Conservation (phyloP, 2,113 vertebrate species). For the Zapus hudsonius region DNA sequence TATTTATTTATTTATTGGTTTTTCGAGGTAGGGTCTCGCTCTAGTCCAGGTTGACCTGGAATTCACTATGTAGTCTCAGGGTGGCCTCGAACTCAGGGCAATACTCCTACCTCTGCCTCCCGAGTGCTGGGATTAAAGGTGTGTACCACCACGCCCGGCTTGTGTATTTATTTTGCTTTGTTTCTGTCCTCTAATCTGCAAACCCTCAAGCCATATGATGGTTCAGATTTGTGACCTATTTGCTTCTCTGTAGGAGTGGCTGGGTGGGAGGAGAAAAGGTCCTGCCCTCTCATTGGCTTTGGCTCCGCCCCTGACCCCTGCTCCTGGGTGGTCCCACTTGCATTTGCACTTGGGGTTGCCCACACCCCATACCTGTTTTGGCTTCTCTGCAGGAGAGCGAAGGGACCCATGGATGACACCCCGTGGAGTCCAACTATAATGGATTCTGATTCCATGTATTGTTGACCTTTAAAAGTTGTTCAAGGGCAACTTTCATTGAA, state of each 20-base stretch:
- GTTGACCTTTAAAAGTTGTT: constrained; percentile 43
- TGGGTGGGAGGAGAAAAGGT: neutral
- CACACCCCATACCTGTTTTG: neutral
- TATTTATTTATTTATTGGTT: too few species aligned
- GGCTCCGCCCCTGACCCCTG: neutral
- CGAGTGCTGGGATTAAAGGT: too few species aligned
- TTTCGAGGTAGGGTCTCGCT: too few species aligned
- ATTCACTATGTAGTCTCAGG: too few species aligned
- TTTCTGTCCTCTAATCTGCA: neutral
- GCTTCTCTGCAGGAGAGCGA: neutral
- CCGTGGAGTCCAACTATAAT: neutral
- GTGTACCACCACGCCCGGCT: too few species aligned
- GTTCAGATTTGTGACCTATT: neutral
- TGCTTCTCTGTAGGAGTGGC: neutral
- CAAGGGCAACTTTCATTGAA: constrained; percentile 5
- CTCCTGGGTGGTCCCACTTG: rapidly evolving
- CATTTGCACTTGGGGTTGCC: neutral
- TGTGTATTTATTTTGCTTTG: neutral
- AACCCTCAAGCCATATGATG: neutral
- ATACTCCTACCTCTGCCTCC: too few species aligned
- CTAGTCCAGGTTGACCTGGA: too few species aligned
- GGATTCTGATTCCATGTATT: neutral
- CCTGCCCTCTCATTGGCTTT: neutral
- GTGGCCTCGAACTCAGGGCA: too few species aligned
- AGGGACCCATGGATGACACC: neutral